phyloP scores from a whole-genome alignment of 1,140 invertebrate genomes.

The Archivesica marissinica region DNA sequence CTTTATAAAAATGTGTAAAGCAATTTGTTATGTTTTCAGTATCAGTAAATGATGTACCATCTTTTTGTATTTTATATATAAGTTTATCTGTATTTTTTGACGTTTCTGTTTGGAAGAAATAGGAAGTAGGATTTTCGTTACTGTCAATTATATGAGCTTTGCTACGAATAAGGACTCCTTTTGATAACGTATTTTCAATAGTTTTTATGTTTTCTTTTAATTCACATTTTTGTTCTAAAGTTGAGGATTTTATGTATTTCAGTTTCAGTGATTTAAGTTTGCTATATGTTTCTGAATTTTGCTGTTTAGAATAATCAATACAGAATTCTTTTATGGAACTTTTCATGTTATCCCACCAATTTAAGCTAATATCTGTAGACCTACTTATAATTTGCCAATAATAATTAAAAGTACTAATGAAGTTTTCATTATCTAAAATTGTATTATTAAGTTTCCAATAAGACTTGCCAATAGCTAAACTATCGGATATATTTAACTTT shows the following conservation, averaged over 20 bases:
- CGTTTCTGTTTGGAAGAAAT: too few relatives aligned
- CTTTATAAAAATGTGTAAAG: constrained; percentile 64
- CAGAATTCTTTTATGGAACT: constrained; percentile 46
- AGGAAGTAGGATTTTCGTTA: too few relatives aligned
- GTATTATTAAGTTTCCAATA: too few relatives aligned
- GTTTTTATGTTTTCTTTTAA: constrained; percentile 55
- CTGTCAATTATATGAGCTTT: too few relatives aligned
- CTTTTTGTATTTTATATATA: constrained; percentile 38
- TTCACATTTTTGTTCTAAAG: constrained; percentile 11
- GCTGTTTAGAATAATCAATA: constrained; percentile 59
- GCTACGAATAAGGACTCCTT: constrained; percentile 33
- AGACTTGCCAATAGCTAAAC: constrained; percentile 43
- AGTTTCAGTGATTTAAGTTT: constrained; percentile 37
- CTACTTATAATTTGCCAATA: constrained; percentile 32
- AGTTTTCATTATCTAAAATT: too few relatives aligned
- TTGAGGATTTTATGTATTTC: constrained; percentile 41
- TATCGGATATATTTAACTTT: neutral
- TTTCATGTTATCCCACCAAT: too few relatives aligned
- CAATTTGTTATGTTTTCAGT: constrained; percentile 52
- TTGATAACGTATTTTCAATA: constrained; percentile 32
- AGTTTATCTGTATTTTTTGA: constrained; percentile 52
- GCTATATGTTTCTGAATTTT: constrained; percentile 2
- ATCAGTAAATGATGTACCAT: constrained; percentile 9
- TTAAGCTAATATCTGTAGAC: constrained; percentile 52
- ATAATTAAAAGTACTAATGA: constrained; percentile 23